Evolutionary conservation across 2,113 vertebrate genomes (phyloP).

Genomic region (Phylloscopus trochiloides): DNA sequence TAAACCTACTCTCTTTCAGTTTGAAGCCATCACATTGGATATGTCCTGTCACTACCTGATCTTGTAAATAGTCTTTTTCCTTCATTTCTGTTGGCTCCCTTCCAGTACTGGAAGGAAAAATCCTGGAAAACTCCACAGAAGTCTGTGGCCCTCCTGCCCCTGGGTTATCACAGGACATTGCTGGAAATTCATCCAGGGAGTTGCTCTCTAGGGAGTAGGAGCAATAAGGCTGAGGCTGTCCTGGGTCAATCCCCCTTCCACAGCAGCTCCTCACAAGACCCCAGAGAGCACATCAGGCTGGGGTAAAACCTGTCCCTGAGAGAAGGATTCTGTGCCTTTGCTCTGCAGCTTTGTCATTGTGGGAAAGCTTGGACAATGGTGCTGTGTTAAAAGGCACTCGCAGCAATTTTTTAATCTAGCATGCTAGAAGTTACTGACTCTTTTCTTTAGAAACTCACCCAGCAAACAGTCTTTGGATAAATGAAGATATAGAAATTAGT

Average conservation of each 20-base stretch:
- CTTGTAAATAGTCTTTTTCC: neutral
- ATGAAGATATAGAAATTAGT: neutral
- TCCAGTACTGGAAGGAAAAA: neutral
- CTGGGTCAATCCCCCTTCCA: neutral
- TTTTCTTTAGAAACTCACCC: neutral
- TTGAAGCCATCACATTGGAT: neutral
- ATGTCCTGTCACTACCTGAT: neutral
- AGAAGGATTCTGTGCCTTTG: neutral
- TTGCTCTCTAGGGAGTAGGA: neutral
- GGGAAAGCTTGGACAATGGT: neutral
- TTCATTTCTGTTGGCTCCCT: neutral
- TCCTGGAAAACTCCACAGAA: neutral
- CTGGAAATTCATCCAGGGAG: neutral
- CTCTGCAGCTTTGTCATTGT: accelerated
- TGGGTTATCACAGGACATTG: neutral
- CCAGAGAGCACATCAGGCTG: neutral
- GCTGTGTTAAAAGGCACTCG: neutral
- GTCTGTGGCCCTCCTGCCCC: neutral
- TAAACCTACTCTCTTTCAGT: neutral
- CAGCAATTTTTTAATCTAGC: neutral
- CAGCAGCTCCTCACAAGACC: neutral
- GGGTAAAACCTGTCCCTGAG: neutral
- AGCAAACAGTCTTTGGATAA: neutral
- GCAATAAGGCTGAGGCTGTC: too few species aligned
- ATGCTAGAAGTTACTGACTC: neutral